Percentiles rank a stretch among this genome's conserved stretches.
Conservation (phyloP, 2,797 vertebrate species). For the Halcyon chelicuti region DNA sequence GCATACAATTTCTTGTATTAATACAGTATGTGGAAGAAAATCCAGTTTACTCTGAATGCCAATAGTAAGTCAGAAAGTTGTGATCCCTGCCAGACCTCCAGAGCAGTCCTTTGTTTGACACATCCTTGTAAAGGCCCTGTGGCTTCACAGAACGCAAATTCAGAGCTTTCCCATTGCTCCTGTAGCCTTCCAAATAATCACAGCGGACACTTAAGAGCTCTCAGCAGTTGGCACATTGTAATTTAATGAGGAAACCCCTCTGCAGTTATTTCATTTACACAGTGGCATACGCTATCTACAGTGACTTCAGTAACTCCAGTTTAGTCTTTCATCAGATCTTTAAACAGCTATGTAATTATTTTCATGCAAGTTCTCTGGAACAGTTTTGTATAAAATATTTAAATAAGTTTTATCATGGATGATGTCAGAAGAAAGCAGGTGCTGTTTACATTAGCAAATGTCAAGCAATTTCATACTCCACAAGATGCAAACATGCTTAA, state of each 20-base stretch:
- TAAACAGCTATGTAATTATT: not conserved
- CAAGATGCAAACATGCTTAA: not conserved
- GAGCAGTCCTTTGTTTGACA: not conserved
- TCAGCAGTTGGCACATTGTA: not conserved
- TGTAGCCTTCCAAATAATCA: not conserved
- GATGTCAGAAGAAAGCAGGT: not conserved
- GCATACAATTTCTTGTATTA: not conserved
- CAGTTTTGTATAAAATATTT: not conserved
- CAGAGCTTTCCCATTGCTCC: not conserved
- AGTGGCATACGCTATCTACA: not conserved
- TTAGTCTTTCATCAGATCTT: not conserved
- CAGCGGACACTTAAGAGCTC: not conserved
- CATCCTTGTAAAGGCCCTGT: not conserved
- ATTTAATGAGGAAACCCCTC: not conserved
- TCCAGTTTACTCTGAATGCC: not conserved
- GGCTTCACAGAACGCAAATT: not conserved
- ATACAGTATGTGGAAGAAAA: not conserved
- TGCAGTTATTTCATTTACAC: not conserved
- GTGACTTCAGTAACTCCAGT: not conserved
- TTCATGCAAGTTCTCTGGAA: not conserved
- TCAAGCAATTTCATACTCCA: not conserved
- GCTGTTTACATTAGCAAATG: not conserved
- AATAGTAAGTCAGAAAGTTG: not conserved
- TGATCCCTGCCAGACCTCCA: not conserved
- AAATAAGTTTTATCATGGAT: not conserved